Evolutionary conservation across 1,140 invertebrate genomes (phyloP).

Genomic region (Drosophila tsacasi): DNA sequence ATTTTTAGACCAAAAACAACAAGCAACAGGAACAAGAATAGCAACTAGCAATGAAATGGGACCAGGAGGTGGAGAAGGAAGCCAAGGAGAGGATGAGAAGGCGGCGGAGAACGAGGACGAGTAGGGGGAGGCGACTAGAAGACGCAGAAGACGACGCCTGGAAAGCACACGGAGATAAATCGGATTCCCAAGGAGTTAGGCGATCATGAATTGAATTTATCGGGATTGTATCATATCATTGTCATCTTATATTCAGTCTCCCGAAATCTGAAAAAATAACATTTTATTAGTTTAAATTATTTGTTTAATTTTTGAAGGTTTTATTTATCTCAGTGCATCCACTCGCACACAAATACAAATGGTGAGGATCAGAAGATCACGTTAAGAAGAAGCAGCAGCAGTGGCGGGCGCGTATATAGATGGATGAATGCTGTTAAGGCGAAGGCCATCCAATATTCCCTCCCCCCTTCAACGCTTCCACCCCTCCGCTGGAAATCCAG

Average conservation of each 20-base stretch:
- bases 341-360: constrained; percentile 62
- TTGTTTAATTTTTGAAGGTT: neutral
- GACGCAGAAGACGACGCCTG: constrained; percentile 37
- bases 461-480: neutral
- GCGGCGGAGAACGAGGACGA: constrained; percentile 15
- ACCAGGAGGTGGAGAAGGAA: constrained; percentile 42
- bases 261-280: too few relatives aligned
- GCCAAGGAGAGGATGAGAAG: constrained; percentile 12
- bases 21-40: constrained; percentile 64
- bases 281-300: too few relatives aligned
- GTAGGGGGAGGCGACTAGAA: constrained; percentile 34
- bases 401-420: constrained; percentile 54
- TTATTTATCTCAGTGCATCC: constrained; percentile 7
- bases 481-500: constrained; percentile 59
- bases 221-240: too few relatives aligned
- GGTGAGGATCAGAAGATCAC: constrained; percentile 77
- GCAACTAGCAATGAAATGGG: constrained; percentile 77
- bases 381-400: constrained; percentile 34
- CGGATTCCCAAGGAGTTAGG: too few relatives aligned
- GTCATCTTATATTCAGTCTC: neutral
- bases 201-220: neutral
- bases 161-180: constrained; percentile 19
- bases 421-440: constrained; percentile 80
- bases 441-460: constrained; percentile 73
- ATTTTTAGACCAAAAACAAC: constrained; percentile 75